These are phyloP conservation scores for Apoda limacodes DNA, from an alignment of 2,888 invertebrate species.

Conservation along the genomic window DNA sequence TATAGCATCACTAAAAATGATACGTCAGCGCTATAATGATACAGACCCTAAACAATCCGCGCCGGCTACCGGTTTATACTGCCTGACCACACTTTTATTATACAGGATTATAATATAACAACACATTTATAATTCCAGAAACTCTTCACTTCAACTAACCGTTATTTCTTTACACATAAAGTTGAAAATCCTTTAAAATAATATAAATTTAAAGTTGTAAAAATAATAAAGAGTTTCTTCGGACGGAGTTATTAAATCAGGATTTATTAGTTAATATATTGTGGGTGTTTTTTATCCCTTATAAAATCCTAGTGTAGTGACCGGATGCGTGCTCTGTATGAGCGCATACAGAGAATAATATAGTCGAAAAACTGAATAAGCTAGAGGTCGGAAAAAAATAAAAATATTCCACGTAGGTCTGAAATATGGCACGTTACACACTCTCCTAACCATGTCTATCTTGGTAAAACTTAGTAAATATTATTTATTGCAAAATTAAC, in stretches of 20 bases:
- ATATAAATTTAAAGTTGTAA: conserved; percentile 10
- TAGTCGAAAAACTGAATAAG: too few relatives aligned
- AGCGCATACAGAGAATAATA: too few relatives aligned
- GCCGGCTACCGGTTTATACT: neutral
- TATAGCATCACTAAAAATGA: neutral
- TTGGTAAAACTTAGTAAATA: too few relatives aligned
- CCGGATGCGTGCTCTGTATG: too few relatives aligned
- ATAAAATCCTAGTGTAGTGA: conserved; percentile 13
- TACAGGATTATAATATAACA: neutral
- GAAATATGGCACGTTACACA: too few relatives aligned
- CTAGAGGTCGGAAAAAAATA: too few relatives aligned
- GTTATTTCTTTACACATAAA: neutral
- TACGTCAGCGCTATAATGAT: neutral
- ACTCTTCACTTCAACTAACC: too few relatives aligned
- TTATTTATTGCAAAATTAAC: too few relatives aligned
- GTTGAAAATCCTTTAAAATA: conserved; percentile 16
- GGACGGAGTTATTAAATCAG: conserved; percentile 48
- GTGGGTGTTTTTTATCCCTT: conserved; percentile 5
- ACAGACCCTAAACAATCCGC: neutral
- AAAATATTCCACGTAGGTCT: too few relatives aligned
- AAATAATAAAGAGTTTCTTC: conserved; percentile 25
- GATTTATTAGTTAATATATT: conserved; percentile 45
- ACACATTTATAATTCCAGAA: too few relatives aligned
- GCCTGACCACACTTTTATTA: neutral
- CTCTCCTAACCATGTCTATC: too few relatives aligned